Conservation (phyloP, 2,113 vertebrate species). For the Cyprinodon brontotheroides region DNA sequence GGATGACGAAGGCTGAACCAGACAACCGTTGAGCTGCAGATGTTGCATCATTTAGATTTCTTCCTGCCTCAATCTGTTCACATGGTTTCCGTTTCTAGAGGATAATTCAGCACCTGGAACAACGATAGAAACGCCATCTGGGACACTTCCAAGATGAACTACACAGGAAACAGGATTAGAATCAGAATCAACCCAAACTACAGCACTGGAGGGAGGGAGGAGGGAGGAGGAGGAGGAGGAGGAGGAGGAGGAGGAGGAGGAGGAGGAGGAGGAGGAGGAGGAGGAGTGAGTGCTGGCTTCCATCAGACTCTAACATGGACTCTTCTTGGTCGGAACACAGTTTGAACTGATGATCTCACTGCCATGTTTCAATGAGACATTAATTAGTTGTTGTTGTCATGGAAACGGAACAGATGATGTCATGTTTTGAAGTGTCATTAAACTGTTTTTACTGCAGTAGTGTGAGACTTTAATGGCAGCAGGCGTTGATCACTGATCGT, state of each 20-base stretch:
- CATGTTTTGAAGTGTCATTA: neutral
- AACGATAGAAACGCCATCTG: neutral
- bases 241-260: no score
- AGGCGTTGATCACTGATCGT: neutral
- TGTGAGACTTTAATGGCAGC: slow-evolving; percentile 1
- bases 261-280: neutral
- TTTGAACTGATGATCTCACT: neutral
- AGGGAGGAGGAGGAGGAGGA: no score
- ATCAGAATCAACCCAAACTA: neutral
- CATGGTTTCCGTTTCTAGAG: neutral
- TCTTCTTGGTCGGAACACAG: neutral
- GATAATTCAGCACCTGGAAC: neutral
- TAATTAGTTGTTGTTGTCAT: neutral
- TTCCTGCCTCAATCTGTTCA: neutral
- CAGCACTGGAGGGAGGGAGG: neutral
- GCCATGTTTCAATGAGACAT: neutral
- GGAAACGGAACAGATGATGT: slow-evolving; percentile 1
- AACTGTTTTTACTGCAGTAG: neutral
- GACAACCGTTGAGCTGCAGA: neutral
- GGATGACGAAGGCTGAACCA: neutral
- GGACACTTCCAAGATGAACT: neutral
- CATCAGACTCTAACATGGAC: neutral
- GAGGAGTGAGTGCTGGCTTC: neutral
- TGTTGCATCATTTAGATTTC: no score
- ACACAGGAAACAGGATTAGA: neutral